phyloP scores from a whole-genome alignment of 2,113 vertebrate species.

The Phainopepla nitens region DNA sequence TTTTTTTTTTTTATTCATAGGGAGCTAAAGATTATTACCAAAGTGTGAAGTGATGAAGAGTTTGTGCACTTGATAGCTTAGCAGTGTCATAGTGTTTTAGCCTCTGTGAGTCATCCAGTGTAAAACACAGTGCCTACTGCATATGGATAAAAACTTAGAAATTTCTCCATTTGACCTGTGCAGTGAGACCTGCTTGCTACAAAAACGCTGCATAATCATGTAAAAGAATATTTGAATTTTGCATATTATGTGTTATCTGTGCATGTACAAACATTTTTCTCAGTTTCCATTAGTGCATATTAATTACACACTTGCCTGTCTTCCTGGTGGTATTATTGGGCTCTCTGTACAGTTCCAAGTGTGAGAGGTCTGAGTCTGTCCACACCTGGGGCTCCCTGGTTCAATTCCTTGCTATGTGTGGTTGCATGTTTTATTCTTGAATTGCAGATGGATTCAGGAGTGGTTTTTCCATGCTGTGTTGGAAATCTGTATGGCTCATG shows the following conservation, averaged over 20 bases:
- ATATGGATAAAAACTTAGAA: not conserved
- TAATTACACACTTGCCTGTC: not conserved
- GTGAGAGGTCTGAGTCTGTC: not conserved
- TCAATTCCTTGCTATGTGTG: not conserved
- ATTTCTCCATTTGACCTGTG: not conserved
- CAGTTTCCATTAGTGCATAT: not conserved
- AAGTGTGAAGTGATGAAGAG: not conserved
- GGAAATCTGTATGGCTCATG: not conserved
- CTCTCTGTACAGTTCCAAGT: not conserved
- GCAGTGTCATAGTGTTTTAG: not conserved
- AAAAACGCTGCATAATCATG: not conserved
- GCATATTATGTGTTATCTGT: not conserved
- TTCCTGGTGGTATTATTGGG: not conserved
- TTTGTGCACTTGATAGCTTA: not conserved
- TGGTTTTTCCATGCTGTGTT: not conserved
- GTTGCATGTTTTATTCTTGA: not conserved
- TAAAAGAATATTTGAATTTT: not conserved
- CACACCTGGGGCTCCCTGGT: not conserved
- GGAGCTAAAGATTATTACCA: not conserved
- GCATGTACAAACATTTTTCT: rapidly evolving
- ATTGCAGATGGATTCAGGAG: not conserved
- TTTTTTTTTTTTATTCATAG: not conserved
- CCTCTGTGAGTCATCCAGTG: not conserved
- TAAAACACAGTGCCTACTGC: not conserved
- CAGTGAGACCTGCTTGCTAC: not conserved